Conservation (phyloP, 2,888 invertebrate species). For the Apodemia mormo region DNA sequence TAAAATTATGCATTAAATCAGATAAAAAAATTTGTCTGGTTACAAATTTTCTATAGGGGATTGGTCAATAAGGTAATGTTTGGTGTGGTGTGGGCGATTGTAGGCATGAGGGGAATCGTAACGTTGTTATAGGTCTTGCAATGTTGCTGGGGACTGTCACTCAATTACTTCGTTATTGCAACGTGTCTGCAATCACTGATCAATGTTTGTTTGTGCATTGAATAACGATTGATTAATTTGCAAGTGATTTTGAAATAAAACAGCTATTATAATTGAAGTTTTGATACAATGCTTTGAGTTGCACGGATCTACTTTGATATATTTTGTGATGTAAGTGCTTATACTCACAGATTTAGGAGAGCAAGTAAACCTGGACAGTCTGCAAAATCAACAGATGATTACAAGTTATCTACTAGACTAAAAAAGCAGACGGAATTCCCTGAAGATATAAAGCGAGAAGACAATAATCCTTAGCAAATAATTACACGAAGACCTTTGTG, state of each 20-base stretch:
- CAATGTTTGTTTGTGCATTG: slow-evolving; percentile 37
- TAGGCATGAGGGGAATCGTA: slow-evolving; percentile 39
- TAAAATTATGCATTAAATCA: neutral
- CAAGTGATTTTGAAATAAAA: slow-evolving; percentile 20
- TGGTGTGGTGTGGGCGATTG: neutral
- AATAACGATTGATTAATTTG: slow-evolving; percentile 26
- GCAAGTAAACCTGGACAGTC: too few species aligned
- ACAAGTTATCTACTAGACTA: too few species aligned
- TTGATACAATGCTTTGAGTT: neutral
- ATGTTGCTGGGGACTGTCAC: slow-evolving; percentile 63
- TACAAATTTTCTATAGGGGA: neutral
- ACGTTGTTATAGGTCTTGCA: slow-evolving; percentile 56
- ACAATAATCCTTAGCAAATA: too few species aligned
- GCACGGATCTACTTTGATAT: too few species aligned
- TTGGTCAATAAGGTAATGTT: slow-evolving; percentile 23
- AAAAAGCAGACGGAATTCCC: too few species aligned
- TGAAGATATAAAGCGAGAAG: too few species aligned
- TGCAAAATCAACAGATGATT: too few species aligned
- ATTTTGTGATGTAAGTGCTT: too few species aligned
- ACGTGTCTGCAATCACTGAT: slow-evolving; percentile 65
- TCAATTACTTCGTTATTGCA: slow-evolving; percentile 69
- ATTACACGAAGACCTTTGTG: too few species aligned
- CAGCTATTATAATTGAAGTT: neutral
- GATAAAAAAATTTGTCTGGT: neutral
- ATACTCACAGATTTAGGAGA: too few species aligned